These are phyloP conservation scores for Muscicapa comitata DNA, from an alignment of 2,797 vertebrate species.

Conservation along the genomic window DNA sequence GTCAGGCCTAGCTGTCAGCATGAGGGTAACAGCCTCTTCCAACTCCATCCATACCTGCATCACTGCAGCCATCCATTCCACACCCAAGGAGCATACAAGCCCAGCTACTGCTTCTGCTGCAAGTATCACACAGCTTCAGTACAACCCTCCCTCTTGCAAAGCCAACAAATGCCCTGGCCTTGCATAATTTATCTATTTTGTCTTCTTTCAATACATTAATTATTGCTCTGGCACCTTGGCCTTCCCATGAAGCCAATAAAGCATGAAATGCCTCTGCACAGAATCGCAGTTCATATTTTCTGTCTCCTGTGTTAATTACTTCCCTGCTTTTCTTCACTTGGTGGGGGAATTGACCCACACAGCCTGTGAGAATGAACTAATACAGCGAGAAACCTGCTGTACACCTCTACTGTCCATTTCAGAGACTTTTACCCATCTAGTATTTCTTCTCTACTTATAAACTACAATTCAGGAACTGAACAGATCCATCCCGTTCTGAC, in stretches of 20 bases:
- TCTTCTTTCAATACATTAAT: constrained; percentile 47
- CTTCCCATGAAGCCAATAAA: constrained; percentile 55
- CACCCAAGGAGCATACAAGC: too few species aligned
- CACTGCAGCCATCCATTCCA: background rate
- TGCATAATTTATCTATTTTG: background rate
- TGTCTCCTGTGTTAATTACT: constrained; percentile 51
- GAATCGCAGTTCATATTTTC: constrained; percentile 52
- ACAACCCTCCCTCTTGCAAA: background rate
- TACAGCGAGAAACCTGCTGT: background rate
- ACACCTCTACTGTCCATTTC: background rate
- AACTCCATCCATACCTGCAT: accelerated
- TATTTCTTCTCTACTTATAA: background rate
- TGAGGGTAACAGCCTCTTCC: background rate
- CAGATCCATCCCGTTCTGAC: background rate
- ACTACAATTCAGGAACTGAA: background rate
- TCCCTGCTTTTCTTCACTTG: constrained; percentile 34
- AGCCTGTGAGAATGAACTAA: background rate
- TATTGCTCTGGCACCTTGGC: constrained; percentile 41
- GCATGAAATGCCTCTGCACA: constrained; percentile 41
- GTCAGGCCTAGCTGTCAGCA: background rate
- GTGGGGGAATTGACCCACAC: background rate
- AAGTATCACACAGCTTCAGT: background rate
- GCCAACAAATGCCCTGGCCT: constrained; percentile 25
- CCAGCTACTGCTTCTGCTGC: background rate
- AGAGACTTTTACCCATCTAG: background rate